A percentile compares a stretch with the other conserved stretches of the same genome.
Evolutionary conservation across 1,140 invertebrate genomes (phyloP).

Genomic region (Drosophila ogumai): DNA sequence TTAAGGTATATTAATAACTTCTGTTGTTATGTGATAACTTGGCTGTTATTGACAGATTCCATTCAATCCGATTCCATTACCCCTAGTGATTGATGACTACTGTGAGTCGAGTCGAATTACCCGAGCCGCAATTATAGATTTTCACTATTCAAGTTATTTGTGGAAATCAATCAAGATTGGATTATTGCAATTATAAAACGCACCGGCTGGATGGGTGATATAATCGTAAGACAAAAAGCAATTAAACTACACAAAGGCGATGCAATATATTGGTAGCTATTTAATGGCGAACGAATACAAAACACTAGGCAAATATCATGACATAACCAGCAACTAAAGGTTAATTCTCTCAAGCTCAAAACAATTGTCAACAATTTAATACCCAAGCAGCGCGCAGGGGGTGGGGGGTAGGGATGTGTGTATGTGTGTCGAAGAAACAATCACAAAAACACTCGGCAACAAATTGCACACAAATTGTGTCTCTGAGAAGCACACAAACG

Average conservation of each 20-base stretch:
- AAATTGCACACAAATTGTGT: conserved; percentile 65
- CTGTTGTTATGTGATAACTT: conserved; percentile 11
- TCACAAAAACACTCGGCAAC: conserved; percentile 54
- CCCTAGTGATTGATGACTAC: conserved; percentile 17
- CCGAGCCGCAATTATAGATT: conserved; percentile 3
- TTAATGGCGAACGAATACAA: conserved; percentile 26
- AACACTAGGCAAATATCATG: conserved; percentile 49
- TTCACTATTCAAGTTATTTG: conserved; percentile 3
- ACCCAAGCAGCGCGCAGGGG: conserved; percentile 16
- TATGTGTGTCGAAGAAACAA: conserved; percentile 22
- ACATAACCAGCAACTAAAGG: conserved; percentile 77
- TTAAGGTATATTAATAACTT: conserved; percentile 6
- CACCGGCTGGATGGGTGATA: background rate
- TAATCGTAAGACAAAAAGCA: conserved; percentile 8
- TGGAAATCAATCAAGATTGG: conserved; percentile 3
- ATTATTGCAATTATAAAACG: background rate
- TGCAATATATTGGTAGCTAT: conserved; percentile 35
- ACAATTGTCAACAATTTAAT: conserved; percentile 82
- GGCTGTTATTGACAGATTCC: conserved; percentile 23
- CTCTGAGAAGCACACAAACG: conserved; percentile 25
- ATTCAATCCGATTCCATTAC: background rate
- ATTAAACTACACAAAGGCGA: conserved; percentile 21
- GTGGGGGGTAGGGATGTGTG: too few relatives aligned
- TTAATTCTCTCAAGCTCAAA: conserved; percentile 81
- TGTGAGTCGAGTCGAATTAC: conserved; percentile 8